Evolutionary conservation across 2,113 vertebrate species (phyloP).

Genomic region (Sprattus sprattus): DNA sequence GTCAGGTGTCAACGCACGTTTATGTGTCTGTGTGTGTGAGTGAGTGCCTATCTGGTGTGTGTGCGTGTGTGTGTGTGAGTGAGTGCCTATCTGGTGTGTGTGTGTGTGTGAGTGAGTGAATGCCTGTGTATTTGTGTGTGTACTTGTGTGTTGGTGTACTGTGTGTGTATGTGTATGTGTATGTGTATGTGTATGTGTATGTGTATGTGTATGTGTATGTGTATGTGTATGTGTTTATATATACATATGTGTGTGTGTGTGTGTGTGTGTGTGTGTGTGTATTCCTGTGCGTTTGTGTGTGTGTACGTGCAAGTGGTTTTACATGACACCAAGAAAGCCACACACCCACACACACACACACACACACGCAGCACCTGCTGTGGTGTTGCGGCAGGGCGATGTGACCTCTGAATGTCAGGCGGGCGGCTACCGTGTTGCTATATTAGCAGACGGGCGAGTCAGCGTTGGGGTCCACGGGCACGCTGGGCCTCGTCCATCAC

Average conservation of each 20-base stretch:
- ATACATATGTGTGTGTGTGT: background rate
- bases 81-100: background rate
- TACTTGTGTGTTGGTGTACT: background rate
- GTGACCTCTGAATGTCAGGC: conserved; percentile 50
- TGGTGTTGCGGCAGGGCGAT: conserved; percentile 42
- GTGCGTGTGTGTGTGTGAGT: background rate
- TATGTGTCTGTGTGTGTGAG: background rate
- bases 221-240: background rate
- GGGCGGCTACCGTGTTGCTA: conserved; percentile 47
- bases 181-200: background rate
- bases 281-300: background rate
- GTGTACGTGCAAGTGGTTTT: background rate
- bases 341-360: conserved; percentile 3
- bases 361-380: conserved; percentile 43
- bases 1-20: background rate
- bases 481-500: conserved; percentile 49
- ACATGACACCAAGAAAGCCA: background rate
- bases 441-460: conserved; percentile 47
- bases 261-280: background rate
- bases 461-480: conserved; percentile 35
- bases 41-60: background rate
- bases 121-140: conserved; percentile 2
- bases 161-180: background rate
- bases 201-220: background rate
- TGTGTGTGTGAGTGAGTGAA: background rate